phyloP scores from a whole-genome alignment of 2,888 invertebrate genomes.

The Perizoma flavofasciatum region DNA sequence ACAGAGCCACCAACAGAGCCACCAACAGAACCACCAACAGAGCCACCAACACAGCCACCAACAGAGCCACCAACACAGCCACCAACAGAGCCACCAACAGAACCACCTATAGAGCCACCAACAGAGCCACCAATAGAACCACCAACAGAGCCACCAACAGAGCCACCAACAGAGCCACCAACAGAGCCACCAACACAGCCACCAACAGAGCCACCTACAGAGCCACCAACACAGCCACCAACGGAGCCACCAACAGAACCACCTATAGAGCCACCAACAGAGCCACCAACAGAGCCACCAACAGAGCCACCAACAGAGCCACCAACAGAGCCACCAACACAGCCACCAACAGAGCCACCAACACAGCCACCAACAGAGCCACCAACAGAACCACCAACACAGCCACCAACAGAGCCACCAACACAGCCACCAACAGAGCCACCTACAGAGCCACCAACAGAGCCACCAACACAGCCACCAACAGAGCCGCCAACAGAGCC shows the following conservation, averaged over 20 bases:
- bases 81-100: background rate
- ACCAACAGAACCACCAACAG: background rate
- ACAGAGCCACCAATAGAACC: too few species aligned
- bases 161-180: too few species aligned
- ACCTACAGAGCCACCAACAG: background rate
- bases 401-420: background rate
- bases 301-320: background rate
- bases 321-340: background rate
- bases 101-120: background rate
- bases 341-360: background rate
- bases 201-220: background rate
- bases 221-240: background rate
- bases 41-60: background rate
- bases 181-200: background rate
- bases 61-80: background rate
- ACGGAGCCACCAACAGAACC: background rate
- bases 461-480: background rate
- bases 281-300: background rate
- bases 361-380: background rate
- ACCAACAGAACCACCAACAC: background rate
- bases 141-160: too few species aligned
- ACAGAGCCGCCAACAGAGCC: background rate
- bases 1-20: background rate
- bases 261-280: background rate
- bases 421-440: background rate